Evolutionary conservation across 2,888 invertebrate genomes (phyloP).

Genomic region (Phania funesta): DNA sequence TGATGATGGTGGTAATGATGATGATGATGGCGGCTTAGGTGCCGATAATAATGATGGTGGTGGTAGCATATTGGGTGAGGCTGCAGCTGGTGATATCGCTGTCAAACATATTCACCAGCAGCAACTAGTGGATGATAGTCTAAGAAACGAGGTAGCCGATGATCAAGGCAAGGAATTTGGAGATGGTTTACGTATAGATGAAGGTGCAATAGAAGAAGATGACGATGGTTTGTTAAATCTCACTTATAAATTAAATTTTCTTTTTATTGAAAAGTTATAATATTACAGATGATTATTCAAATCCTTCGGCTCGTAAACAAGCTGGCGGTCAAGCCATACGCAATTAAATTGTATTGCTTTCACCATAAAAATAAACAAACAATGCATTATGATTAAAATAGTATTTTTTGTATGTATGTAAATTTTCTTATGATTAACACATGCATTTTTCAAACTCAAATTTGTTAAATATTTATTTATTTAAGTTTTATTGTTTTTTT

Average conservation of each 20-base stretch:
- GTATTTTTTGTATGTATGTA: not conserved
- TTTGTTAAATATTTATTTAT: too few species aligned
- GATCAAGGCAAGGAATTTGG: slow-evolving; percentile 80
- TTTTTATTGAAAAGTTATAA: slow-evolving; percentile 40
- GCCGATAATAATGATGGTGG: slow-evolving; percentile 54
- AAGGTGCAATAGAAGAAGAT: slow-evolving; percentile 78
- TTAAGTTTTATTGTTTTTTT: too few species aligned
- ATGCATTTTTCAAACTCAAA: too few species aligned
- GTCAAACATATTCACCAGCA: slow-evolving; percentile 73
- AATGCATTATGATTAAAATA: not conserved
- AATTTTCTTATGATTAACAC: too few species aligned
- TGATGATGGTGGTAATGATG: slow-evolving; percentile 68
- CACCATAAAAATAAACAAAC: not conserved
- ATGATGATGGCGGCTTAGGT: slow-evolving; percentile 70
- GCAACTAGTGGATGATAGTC: slow-evolving; percentile 77
- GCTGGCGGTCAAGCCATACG: slow-evolving; percentile 80
- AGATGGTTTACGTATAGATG: slow-evolving; percentile 79
- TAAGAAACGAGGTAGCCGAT: slow-evolving; percentile 81
- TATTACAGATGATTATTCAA: slow-evolving; percentile 82
- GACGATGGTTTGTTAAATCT: slow-evolving; percentile 80
- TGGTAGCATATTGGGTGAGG: slow-evolving; percentile 69
- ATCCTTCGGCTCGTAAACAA: slow-evolving; percentile 80
- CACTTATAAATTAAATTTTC: not conserved
- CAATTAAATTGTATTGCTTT: slow-evolving; percentile 80
- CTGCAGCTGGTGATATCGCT: slow-evolving; percentile 72